phyloP scores from a whole-genome alignment of 2,888 invertebrate species.

The Pseudolycoriella hygida region DNA sequence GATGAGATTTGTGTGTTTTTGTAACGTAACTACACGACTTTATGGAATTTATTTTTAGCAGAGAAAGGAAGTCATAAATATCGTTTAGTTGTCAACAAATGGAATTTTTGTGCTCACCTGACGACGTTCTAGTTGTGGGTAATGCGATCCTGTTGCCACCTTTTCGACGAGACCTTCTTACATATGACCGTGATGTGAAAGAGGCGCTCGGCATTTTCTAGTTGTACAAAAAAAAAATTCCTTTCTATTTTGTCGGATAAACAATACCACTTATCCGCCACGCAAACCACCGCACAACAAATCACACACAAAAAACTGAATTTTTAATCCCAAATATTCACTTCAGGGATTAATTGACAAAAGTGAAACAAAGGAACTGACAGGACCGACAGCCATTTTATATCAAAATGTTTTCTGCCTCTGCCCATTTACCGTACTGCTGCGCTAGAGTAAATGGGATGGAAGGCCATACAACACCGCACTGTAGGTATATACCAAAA shows the following conservation, averaged over 20 bases:
- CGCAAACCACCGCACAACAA: neutral
- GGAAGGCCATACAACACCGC: neutral
- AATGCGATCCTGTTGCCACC: slow-evolving; percentile 58
- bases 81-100: no score
- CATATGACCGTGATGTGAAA: slow-evolving; percentile 82
- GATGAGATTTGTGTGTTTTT: no score
- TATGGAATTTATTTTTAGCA: no score
- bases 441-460: neutral
- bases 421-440: neutral
- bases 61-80: no score
- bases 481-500: no score
- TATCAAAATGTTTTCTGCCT: neutral
- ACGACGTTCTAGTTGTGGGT: slow-evolving; percentile 24
- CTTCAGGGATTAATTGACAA: neutral
- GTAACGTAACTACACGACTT: no score
- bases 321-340: no score
- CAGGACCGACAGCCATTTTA: slow-evolving; percentile 57
- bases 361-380: slow-evolving; percentile 57
- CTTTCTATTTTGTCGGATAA: slow-evolving; percentile 8
- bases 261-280: slow-evolving; percentile 8
- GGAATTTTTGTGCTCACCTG: slow-evolving; percentile 16
- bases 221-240: slow-evolving; percentile 15
- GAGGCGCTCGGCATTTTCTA: slow-evolving; percentile 86
- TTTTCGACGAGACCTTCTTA: slow-evolving; percentile 82
- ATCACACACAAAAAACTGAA: no score